A percentile compares a stretch with the other conserved stretches of the same genome.
phyloP scores from a whole-genome alignment of 2,797 vertebrate genomes.

The Muraenolepis orangiensis region DNA sequence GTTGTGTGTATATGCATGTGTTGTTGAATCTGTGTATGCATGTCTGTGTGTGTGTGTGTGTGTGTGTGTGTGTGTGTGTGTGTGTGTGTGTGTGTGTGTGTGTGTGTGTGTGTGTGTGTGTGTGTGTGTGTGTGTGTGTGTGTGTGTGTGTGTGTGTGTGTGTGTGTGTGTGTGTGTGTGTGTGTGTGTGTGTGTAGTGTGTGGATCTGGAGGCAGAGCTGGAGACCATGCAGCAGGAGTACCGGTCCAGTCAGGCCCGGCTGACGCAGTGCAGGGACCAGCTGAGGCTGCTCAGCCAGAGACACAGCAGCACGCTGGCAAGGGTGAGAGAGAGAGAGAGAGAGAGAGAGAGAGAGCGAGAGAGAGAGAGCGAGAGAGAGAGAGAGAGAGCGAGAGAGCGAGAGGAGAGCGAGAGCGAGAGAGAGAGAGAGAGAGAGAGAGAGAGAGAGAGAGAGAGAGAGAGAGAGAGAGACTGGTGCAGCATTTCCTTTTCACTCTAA shows the following conservation, averaged over 20 bases:
- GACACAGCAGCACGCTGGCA: constrained; percentile 54
- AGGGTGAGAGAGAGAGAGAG: constrained; percentile 23
- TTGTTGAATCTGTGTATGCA: too few relatives aligned
- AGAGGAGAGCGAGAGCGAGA: too few relatives aligned
- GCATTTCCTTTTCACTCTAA: constrained; percentile 18
- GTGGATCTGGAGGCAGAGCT: constrained; percentile 79
- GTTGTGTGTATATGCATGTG: too few relatives aligned
- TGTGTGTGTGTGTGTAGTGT: constrained; percentile 68
- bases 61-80: too few relatives aligned
- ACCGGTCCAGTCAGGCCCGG: constrained; percentile 77
- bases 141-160: constrained; percentile 17
- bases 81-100: too few relatives aligned
- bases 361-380: too few relatives aligned
- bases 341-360: too few relatives aligned
- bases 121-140: constrained; percentile 13
- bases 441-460: too few relatives aligned
- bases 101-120: constrained; percentile 4
- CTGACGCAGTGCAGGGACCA: constrained; percentile 84
- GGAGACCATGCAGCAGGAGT: constrained; percentile 80
- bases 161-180: constrained; percentile 12
- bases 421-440: too few relatives aligned
- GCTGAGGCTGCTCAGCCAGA: constrained; percentile 70
- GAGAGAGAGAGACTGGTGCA: too few relatives aligned
- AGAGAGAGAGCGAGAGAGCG: too few relatives aligned
- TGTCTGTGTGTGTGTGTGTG: too few relatives aligned